Percentiles rank a stretch among this genome's conserved stretches.
phyloP scores from a whole-genome alignment of 2,888 invertebrate genomes.

The Plebejus argus region DNA sequence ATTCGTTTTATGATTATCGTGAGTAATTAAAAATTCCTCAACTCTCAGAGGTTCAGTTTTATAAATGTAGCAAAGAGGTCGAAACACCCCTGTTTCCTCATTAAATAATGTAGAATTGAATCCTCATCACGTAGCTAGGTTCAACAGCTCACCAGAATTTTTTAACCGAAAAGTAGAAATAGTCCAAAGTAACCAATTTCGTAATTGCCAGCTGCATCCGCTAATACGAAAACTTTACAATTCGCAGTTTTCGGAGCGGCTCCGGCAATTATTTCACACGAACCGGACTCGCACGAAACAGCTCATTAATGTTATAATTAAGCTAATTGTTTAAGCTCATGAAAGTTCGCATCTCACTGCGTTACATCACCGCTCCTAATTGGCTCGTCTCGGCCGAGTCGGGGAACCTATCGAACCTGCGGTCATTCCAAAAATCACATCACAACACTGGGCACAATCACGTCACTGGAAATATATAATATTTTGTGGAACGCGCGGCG shows the following conservation, averaged over 20 bases:
- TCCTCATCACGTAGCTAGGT: background rate
- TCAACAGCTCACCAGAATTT: background rate
- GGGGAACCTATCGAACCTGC: conserved; percentile 49
- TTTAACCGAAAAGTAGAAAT: background rate
- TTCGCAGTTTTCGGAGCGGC: background rate
- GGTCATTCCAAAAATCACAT: conserved; percentile 47
- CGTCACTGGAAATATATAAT: conserved; percentile 45
- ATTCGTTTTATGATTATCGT: background rate
- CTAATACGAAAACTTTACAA: conserved; percentile 10
- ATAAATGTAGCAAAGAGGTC: background rate
- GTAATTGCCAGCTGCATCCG: background rate
- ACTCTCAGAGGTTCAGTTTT: background rate
- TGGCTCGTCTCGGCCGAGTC: conserved; percentile 42
- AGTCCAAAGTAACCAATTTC: conserved; percentile 4
- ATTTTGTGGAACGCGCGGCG: conserved; percentile 65
- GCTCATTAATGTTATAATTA: conserved; percentile 43
- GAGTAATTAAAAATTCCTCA: background rate
- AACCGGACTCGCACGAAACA: conserved; percentile 41
- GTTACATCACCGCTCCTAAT: conserved; percentile 50
- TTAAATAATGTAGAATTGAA: background rate
- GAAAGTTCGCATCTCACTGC: conserved; percentile 42
- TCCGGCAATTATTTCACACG: conserved; percentile 29
- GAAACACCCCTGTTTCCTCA: background rate
- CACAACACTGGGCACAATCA: conserved; percentile 49
- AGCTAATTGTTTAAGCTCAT: conserved; percentile 41